Base-by-base conservation (phyloP, 2,888 invertebrate species). In the Acanthococcus lagerstroemiae region DNA sequence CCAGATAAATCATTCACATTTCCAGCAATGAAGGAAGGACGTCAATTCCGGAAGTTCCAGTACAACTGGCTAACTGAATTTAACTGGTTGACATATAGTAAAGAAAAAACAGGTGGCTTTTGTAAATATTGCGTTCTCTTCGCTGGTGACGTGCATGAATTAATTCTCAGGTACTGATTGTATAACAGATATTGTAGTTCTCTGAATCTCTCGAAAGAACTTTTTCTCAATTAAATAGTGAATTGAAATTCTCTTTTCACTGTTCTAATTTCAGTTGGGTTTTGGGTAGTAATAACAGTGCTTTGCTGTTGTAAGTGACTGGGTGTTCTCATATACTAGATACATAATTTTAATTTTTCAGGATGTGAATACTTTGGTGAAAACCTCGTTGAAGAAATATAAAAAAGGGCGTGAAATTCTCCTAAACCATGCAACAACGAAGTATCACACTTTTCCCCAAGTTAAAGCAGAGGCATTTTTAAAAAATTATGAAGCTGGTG, bases 101-200 rank as follows among this genome's bases (percentile, higher is more conserved):
- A 58, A 24, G 24, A 24, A 44, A 17, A 45, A 19, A 46, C 26
- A 44, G 58, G 58, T 24, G 58, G 44, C 22, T 58, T 44, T 25
- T 58, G 58, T 58, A 58, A 58, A 58, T 45, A 24, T 45, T 58
- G 58, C 58, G 24, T 58, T 15, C 24, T 58, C 19, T 58, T 45
- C 46, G 44, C 58, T 24, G 26, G 15, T 4, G 15, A 37, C 12
- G 46, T 12, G 19, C 26, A n/a, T 7, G 44, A 24, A 46, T 24
- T 26, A 45, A 37, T 45, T n/a, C n/a, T n/a, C n/a, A n/a, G n/a
- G n/a, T n/a, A n/a, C n/a, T n/a, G n/a, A n/a, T n/a, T n/a, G n/a
- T n/a, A n/a, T n/a, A n/a, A n/a, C n/a, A n/a, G n/a, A n/a, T n/a
- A n/a, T n/a, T n/a, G n/a, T n/a, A n/a, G n/a, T n/a, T n/a, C n/a